Evolutionary conservation across 1,140 invertebrate species (phyloP), one percentile per base, ranked within the genome.

Genomic region (Scylla paramamosain): DNA sequence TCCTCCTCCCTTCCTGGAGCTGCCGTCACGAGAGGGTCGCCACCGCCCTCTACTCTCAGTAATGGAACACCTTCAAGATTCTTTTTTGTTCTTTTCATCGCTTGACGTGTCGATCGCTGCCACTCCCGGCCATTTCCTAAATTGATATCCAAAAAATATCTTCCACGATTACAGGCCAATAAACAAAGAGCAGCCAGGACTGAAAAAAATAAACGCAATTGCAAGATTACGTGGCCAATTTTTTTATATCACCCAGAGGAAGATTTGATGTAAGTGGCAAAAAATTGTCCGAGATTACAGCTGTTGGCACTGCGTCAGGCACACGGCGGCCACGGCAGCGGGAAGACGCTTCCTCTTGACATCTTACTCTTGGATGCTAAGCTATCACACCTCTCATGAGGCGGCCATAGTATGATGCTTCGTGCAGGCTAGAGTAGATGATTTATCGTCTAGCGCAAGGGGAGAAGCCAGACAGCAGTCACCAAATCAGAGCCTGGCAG

Each of bases 111-210:
- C 67, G 67, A 77, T 0, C 67, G 67, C 67, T n/a, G 20, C 20
- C 16, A n/a, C 67, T 77, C 67, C 67, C 20, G 67, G 67, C 20
- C 67, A 77, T 77, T n/a, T 77, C 20, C 67, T 77, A 77, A 77
- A 77, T 77, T 77, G 67, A 77, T 77, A 77, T n/a, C 67, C 67
- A n/a, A 77, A 77, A 77, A 77, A 77, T 77, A 77, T 7, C 67
- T n/a, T n/a, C 20, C n/a, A 3, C 12, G 67, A 77, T 77, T 77
- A 77, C 67, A n/a, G 67, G 6, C 67, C 67, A n/a, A 77, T 77
- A 77, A 77, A 77, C 20, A n/a, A 77, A n/a, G 67, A 77, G 67
- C 67, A n/a, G 67, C 67, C 67, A 77, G 25, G 67, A 77, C 67
- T 77, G 12, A 77, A 20, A 77, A 77, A 77, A 77, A 77, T 77